These are phyloP conservation scores for Pygoscelis adeliae DNA, from an alignment of 2,113 vertebrate genomes.

Conservation along the genomic window DNA sequence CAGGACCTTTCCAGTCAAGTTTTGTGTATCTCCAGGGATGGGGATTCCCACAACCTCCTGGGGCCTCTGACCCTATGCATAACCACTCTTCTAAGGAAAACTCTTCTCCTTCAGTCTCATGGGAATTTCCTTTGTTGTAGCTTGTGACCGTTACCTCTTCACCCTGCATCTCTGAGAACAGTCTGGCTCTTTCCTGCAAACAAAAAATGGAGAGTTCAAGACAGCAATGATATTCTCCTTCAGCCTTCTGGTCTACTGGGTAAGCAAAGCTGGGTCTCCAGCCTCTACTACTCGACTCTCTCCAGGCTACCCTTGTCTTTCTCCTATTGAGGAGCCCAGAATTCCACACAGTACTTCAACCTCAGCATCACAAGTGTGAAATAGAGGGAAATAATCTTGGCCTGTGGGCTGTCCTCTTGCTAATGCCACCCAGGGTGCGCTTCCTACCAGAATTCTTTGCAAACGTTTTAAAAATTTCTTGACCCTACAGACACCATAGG, in stretches of 20 bases:
- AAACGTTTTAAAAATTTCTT: not conserved
- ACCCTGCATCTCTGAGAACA: not conserved
- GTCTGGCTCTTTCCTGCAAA: not conserved
- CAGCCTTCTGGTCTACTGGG: not conserved
- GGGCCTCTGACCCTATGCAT: not conserved
- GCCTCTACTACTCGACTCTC: rapidly evolving
- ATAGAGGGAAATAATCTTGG: not conserved
- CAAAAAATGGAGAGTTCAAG: not conserved
- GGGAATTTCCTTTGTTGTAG: not conserved
- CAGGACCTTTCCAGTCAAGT: not conserved
- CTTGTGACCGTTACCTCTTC: not conserved
- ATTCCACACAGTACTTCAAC: not conserved
- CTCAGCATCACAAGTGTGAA: not conserved
- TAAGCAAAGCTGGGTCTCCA: not conserved
- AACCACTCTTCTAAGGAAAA: not conserved
- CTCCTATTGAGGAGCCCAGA: not conserved
- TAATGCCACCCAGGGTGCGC: not conserved
- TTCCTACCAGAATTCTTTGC: not conserved
- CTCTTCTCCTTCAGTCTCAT: not conserved
- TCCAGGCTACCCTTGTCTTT: not conserved
- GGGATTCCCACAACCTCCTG: not conserved
- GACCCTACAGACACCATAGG: no score
- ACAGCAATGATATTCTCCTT: not conserved
- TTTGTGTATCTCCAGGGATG: not conserved
- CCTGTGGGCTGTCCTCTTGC: not conserved